Evolutionary conservation across 2,113 vertebrate species (phyloP).

Genomic region (Chaetura pelagica): DNA sequence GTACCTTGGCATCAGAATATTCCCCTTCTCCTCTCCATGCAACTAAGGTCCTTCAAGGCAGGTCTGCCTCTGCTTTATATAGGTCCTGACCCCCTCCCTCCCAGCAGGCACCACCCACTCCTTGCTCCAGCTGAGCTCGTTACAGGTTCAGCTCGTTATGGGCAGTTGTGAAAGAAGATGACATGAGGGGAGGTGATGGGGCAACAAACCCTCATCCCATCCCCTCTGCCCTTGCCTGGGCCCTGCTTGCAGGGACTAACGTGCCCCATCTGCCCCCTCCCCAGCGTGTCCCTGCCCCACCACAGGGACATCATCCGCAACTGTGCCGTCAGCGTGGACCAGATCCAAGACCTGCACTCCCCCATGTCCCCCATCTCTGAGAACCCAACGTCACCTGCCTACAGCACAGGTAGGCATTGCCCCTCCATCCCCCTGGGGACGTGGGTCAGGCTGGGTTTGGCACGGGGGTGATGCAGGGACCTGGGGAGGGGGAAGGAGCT

Average conservation of each 20-base stretch:
- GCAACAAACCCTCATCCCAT: neutral
- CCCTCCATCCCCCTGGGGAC: neutral
- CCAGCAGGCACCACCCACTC: fast-evolving
- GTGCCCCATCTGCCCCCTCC: neutral
- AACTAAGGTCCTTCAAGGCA: neutral
- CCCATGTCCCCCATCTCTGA: conserved; percentile 92
- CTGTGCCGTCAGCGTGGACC: conserved; percentile 96
- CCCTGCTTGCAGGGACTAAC: neutral
- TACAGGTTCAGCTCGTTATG: neutral
- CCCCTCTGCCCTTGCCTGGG: neutral
- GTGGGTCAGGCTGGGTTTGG: neutral
- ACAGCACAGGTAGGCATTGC: conserved; percentile 85
- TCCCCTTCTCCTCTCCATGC: neutral
- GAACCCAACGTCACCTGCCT: conserved; percentile 87
- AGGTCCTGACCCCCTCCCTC: neutral
- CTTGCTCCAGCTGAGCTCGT: neutral
- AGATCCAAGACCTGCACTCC: conserved; percentile 94
- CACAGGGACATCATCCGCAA: conserved; percentile 94
- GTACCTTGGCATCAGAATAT: neutral
- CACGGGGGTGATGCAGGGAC: neutral
- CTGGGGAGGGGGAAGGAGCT: neutral
- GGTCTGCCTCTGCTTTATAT: neutral
- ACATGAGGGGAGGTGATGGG: neutral
- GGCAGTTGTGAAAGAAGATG: neutral
- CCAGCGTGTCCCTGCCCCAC: conserved; percentile 86